Evolutionary conservation across 2,113 vertebrate genomes (phyloP).

Genomic region (Percina caprodes): DNA sequence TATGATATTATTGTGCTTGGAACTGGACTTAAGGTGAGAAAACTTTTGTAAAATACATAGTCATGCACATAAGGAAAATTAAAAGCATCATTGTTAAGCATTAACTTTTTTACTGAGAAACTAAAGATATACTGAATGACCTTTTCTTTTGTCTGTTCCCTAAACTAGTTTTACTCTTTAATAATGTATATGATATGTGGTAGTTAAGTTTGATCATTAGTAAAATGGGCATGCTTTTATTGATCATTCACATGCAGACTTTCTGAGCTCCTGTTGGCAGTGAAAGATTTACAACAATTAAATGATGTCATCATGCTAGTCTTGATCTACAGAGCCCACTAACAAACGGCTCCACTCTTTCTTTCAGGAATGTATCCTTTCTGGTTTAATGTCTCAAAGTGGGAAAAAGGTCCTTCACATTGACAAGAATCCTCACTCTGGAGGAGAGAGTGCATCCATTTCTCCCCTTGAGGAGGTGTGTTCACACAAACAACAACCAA

Average conservation of each 20-base stretch:
- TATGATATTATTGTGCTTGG: constrained; percentile 95
- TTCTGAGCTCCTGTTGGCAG: constrained; percentile 13
- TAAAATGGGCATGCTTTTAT: neutral
- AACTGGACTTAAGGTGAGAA: constrained; percentile 93
- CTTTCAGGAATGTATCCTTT: constrained; percentile 85
- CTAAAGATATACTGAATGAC: neutral
- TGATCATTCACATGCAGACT: neutral
- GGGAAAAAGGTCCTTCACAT: constrained; percentile 88
- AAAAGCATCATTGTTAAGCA: neutral
- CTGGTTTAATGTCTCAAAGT: constrained; percentile 82
- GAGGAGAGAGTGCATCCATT: constrained; percentile 83
- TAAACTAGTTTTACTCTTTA: neutral
- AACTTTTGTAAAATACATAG: neutral
- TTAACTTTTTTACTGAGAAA: neutral
- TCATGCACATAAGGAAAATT: neutral
- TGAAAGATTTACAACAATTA: constrained; percentile 26
- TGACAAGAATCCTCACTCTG: constrained; percentile 83
- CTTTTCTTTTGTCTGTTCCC: neutral
- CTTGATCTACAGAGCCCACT: constrained; percentile 9
- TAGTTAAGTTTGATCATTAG: neutral
- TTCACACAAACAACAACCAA: constrained; percentile 7
- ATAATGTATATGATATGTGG: neutral
- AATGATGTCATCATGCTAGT: constrained; percentile 11
- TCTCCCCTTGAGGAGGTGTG: constrained; percentile 83
- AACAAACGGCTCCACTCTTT: constrained; percentile 7